These are phyloP conservation scores for Parauchenoglanis punctatus DNA, from an alignment of 2,797 vertebrate genomes.

Conservation along the genomic window DNA sequence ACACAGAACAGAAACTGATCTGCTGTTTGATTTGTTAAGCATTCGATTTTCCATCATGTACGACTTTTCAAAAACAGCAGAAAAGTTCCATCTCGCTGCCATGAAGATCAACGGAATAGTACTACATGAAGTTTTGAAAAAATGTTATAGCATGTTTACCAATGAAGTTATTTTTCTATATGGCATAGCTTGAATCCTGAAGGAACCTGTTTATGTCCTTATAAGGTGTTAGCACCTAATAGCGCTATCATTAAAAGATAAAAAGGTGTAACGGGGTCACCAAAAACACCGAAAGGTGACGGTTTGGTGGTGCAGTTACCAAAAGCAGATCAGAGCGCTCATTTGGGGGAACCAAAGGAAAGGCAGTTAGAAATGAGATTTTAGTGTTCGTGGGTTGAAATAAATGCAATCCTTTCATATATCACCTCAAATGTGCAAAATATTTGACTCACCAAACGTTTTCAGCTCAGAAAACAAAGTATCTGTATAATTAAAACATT, in stretches of 20 bases:
- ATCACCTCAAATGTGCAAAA: not conserved
- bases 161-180: not conserved
- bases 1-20: constrained; percentile 29
- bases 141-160: not conserved
- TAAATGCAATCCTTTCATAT: not conserved
- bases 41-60: constrained; percentile 51
- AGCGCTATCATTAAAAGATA: not conserved
- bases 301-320: constrained; percentile 84
- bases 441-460: not conserved
- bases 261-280: constrained; percentile 3
- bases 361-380: constrained; percentile 2
- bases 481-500: not conserved
- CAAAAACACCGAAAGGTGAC: constrained; percentile 79
- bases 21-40: constrained; percentile 52
- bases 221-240: not conserved
- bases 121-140: not conserved
- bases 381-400: too few species aligned
- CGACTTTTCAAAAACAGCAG: not conserved
- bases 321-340: constrained; percentile 91
- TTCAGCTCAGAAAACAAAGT: not conserved
- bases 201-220: not conserved
- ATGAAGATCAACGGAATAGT: not conserved
- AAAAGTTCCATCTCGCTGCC: not conserved
- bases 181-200: not conserved
- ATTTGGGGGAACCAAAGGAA: constrained; percentile 84